Evolutionary conservation across 1,140 invertebrate species (phyloP).

Genomic region (Conus betulinus): DNA sequence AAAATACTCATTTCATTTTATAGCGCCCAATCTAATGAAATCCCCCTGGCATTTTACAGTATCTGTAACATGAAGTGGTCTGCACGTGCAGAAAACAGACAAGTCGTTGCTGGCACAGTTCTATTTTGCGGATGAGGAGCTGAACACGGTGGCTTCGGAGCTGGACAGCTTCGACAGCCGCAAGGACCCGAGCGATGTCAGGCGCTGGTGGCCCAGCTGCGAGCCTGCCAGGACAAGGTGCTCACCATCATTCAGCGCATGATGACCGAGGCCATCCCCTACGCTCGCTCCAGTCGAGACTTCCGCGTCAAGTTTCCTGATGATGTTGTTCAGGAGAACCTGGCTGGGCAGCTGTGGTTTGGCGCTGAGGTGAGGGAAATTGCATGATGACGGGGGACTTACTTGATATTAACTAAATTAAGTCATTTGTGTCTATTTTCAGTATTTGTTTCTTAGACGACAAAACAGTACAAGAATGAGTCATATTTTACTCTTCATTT

Average conservation of each 20-base stretch:
- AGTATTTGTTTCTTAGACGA: too few species aligned
- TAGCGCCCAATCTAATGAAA: too few species aligned
- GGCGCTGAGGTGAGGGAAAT: slow-evolving; percentile 90
- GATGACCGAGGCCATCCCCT: slow-evolving; percentile 95
- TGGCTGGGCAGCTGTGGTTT: slow-evolving; percentile 99
- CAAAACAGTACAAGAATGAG: too few species aligned
- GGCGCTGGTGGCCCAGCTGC: slow-evolving; percentile 92
- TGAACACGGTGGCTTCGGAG: slow-evolving; percentile 95
- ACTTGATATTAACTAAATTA: too few species aligned
- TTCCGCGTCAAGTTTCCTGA: slow-evolving; percentile 99
- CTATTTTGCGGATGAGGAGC: slow-evolving; percentile 97
- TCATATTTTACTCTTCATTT: too few species aligned
- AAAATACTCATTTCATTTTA: too few species aligned
- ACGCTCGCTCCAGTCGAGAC: slow-evolving; percentile 91
- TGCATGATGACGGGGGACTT: too few species aligned
- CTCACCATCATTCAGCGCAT: slow-evolving; percentile 94
- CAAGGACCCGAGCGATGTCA: slow-evolving; percentile 98
- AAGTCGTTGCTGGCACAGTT: slow-evolving; percentile 95
- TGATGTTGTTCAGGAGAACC: slow-evolving; percentile 97
- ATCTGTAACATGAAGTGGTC: too few species aligned
- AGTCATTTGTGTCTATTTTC: too few species aligned
- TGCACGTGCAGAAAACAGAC: slow-evolving; percentile 87
- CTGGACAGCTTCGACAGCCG: slow-evolving; percentile 98
- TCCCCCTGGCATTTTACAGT: too few species aligned
- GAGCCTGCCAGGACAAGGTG: slow-evolving; percentile 78